Conservation (phyloP, 2,797 vertebrate genomes). For the Podarcis siculus region DNA sequence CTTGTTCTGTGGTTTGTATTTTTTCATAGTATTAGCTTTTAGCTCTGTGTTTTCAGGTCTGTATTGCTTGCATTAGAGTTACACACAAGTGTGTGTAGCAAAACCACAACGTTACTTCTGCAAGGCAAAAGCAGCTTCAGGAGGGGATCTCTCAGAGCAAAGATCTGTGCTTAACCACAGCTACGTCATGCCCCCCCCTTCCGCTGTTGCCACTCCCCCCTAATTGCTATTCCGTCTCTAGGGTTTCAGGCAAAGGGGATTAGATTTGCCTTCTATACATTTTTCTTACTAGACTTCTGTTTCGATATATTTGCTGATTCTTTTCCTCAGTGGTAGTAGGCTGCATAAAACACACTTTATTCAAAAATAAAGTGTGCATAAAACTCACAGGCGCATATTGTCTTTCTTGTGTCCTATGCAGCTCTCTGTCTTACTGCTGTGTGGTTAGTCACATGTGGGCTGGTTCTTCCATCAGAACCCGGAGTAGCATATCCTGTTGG, state of each 20-base stretch:
- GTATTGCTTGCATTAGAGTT: neutral
- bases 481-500: neutral
- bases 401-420: neutral
- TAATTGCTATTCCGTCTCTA: neutral
- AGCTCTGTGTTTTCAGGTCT: neutral
- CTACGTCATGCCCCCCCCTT: neutral
- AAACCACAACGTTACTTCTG: neutral
- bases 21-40: too few relatives aligned
- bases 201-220: too few relatives aligned
- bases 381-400: too few relatives aligned
- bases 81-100: too few relatives aligned
- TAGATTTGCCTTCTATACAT: neutral
- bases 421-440: neutral
- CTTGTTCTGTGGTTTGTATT: neutral
- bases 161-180: neutral
- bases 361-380: neutral
- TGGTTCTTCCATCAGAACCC: neutral
- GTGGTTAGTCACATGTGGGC: neutral
- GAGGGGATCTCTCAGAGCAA: neutral
- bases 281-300: too few relatives aligned
- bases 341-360: neutral
- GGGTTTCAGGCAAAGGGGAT: neutral
- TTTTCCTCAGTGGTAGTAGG: too few relatives aligned
- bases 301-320: too few relatives aligned
- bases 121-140: neutral